Evolutionary conservation across 2,888 invertebrate species (phyloP).

Genomic region (Sicus ferrugineus): DNA sequence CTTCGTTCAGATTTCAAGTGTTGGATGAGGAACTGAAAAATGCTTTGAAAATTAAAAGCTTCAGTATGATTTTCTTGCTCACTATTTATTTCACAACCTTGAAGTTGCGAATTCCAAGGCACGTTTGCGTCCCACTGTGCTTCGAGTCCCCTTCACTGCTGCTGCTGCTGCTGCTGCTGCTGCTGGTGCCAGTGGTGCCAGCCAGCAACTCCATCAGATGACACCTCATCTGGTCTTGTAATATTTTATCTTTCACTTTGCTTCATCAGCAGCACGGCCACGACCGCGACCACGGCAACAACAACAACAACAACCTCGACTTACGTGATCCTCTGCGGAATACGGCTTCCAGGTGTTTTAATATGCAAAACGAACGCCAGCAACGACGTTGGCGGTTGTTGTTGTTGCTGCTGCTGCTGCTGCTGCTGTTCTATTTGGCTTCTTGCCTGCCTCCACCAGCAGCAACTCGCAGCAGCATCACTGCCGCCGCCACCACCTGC

Average conservation of each 20-base stretch:
- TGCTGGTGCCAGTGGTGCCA: constrained; percentile 29
- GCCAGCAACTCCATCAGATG: constrained; percentile 47
- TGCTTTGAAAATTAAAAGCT: too few relatives aligned
- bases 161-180: background rate
- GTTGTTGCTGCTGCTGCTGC: background rate
- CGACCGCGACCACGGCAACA: constrained; percentile 5
- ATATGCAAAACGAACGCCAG: constrained; percentile 16
- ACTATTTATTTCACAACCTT: background rate
- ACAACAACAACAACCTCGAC: background rate
- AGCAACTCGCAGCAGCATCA: too few relatives aligned
- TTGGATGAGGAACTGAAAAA: too few relatives aligned
- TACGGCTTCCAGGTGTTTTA: constrained; percentile 25
- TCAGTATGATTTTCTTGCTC: background rate
- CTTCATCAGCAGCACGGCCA: constrained; percentile 19
- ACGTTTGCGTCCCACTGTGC: background rate
- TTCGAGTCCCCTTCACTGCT: too few relatives aligned
- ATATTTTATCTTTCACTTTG: constrained; percentile 44
- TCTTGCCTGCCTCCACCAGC: too few relatives aligned
- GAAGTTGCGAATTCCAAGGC: background rate
- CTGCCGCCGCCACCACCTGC: background rate
- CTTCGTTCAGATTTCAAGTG: too few relatives aligned
- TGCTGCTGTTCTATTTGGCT: too few relatives aligned
- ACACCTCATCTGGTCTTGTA: constrained; percentile 49
- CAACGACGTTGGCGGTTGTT: background rate
- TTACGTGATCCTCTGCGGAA: background rate